phyloP scores from a whole-genome alignment of 2,888 invertebrate species.

The Meganola albula region DNA sequence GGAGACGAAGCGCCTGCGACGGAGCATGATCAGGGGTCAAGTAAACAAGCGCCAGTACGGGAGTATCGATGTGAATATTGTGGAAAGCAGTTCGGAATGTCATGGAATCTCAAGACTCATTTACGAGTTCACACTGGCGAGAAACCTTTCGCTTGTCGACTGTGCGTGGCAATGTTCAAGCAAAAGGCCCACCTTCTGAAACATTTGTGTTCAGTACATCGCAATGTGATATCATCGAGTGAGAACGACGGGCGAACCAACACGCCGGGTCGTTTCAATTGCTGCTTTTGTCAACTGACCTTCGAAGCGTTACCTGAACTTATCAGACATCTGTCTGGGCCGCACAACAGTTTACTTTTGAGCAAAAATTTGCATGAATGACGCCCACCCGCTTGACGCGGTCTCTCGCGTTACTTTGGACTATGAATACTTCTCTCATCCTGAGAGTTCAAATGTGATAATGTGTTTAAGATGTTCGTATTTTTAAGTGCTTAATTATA shows the following conservation, averaged over 20 bases:
- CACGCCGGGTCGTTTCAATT: slow-evolving; percentile 84
- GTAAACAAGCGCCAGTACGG: slow-evolving; percentile 82
- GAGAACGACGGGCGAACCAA: slow-evolving; percentile 83
- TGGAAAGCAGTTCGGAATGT: slow-evolving; percentile 94
- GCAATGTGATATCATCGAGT: slow-evolving; percentile 90
- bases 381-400: slow-evolving; percentile 61
- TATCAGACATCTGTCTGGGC: slow-evolving; percentile 90
- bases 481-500: slow-evolving; percentile 61
- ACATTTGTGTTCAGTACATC: slow-evolving; percentile 92
- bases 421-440: slow-evolving; percentile 64
- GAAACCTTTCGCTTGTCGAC: slow-evolving; percentile 91
- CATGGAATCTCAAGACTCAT: slow-evolving; percentile 94
- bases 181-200: slow-evolving; percentile 92
- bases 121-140: slow-evolving; percentile 92
- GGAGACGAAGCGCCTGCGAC: slow-evolving; percentile 64
- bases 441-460: slow-evolving; percentile 74
- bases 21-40: slow-evolving; percentile 74
- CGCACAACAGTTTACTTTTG: slow-evolving; percentile 90
- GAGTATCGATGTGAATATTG: slow-evolving; percentile 94
- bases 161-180: slow-evolving; percentile 94
- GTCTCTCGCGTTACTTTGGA: slow-evolving; percentile 53
- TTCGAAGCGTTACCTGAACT: slow-evolving; percentile 92
- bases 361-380: slow-evolving; percentile 92
- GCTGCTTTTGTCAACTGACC: slow-evolving; percentile 91
- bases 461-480: slow-evolving; percentile 71